Conservation (phyloP, 35 echinoderm and acorn worm species). For the Lytechinus variegatus region DNA sequence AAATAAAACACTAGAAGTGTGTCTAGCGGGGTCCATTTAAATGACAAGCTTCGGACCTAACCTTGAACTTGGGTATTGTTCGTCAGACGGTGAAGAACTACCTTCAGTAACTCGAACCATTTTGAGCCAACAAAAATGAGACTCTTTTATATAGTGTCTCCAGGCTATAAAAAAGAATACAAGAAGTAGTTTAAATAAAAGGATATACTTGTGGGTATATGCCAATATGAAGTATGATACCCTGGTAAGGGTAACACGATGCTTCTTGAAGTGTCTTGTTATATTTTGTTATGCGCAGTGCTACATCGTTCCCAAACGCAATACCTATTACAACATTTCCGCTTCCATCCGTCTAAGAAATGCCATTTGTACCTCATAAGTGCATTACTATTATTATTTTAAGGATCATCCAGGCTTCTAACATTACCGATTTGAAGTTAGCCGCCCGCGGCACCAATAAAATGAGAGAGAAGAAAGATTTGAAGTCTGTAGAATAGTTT, state of each 20-base stretch:
- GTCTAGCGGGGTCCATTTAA: not conserved
- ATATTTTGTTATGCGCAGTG: constrained; percentile 38
- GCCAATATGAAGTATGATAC: constrained; percentile 29
- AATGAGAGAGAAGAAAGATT: constrained; percentile 1
- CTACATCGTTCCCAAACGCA: not conserved
- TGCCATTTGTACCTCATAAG: constrained; percentile 45
- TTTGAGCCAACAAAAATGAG: not conserved
- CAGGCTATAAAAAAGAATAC: constrained; percentile 20
- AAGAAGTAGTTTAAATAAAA: not conserved
- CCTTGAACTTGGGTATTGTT: not conserved
- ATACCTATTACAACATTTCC: constrained; percentile 44
- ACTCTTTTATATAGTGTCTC: constrained; percentile 20
- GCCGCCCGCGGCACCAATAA: constrained; percentile 23
- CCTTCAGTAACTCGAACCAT: not conserved
- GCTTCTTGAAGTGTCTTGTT: not conserved
- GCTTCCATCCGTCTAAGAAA: constrained; percentile 32
- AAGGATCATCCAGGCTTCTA: constrained; percentile 48
- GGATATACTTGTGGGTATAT: constrained; percentile 25
- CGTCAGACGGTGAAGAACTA: not conserved
- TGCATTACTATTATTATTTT: constrained; percentile 55
- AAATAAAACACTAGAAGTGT: not conserved
- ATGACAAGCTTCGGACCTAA: not conserved
- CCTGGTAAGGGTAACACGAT: not conserved
- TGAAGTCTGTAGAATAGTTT: constrained; percentile 5
- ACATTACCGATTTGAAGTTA: constrained; percentile 53